Evolutionary conservation across 2,113 vertebrate species (phyloP).

Genomic region (Dicaeum eximium): DNA sequence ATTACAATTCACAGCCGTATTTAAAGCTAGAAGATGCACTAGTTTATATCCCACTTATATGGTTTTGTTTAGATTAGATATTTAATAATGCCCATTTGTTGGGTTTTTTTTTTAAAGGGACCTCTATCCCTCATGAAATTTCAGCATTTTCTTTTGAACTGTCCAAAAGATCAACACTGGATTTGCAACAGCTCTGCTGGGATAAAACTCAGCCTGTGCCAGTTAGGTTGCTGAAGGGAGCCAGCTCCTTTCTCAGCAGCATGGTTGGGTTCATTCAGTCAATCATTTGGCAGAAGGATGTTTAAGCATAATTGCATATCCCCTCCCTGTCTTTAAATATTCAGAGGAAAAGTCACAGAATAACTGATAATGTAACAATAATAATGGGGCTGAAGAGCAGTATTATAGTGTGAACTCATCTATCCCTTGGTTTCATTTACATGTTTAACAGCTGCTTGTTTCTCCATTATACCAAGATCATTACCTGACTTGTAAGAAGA

Average conservation of each 20-base stretch:
- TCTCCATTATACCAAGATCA: not conserved
- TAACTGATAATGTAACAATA: not conserved
- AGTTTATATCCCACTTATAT: not conserved
- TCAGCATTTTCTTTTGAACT: not conserved
- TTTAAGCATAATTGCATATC: not conserved
- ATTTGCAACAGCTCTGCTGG: not conserved
- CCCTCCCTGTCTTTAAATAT: constrained; percentile 34
- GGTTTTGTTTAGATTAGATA: not conserved
- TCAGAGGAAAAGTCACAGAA: constrained; percentile 29
- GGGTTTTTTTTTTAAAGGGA: not conserved
- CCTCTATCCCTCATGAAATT: not conserved
- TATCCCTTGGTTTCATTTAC: constrained; percentile 40
- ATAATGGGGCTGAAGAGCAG: constrained; percentile 12
- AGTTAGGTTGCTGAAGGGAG: not conserved
- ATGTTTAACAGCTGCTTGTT: constrained; percentile 54
- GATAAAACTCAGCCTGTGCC: not conserved
- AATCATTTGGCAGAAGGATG: not conserved
- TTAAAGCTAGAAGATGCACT: not conserved
- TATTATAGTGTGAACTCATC: not conserved
- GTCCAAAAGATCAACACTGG: not conserved
- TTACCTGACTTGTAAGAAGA: constrained; percentile 42
- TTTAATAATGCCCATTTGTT: not conserved
- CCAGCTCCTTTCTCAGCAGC: not conserved
- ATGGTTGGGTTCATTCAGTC: not conserved
- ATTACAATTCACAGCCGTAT: not conserved